These are phyloP conservation scores for Sus cebifrons DNA, from an alignment of 2,797 vertebrate species.

Conservation along the genomic window DNA sequence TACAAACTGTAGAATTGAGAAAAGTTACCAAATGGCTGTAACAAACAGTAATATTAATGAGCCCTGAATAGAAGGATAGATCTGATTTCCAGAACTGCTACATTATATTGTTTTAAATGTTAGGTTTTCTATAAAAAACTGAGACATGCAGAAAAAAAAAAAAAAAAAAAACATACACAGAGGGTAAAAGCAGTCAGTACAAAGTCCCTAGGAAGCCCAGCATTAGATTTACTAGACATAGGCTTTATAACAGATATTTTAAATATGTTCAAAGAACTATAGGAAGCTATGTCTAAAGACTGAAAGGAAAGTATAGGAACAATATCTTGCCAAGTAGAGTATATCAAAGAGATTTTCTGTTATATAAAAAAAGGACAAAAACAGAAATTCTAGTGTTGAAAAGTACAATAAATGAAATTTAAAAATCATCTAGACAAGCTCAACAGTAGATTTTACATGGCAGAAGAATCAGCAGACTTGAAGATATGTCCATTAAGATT, in stretches of 20 bases:
- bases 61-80: neutral
- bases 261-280: slow-evolving; percentile 29
- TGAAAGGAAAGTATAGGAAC: neutral
- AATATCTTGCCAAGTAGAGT: neutral
- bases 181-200: neutral
- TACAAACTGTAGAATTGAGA: neutral
- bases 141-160: neutral
- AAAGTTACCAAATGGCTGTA: neutral
- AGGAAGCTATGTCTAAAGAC: neutral
- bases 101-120: neutral
- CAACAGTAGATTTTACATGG: neutral
- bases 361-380: neutral
- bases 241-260: slow-evolving; percentile 11
- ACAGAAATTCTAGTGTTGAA: slow-evolving; percentile 39
- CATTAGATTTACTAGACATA: neutral
- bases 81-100: neutral
- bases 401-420: slow-evolving; percentile 6
- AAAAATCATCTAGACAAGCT: neutral
- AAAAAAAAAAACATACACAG: neutral
- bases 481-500: neutral
- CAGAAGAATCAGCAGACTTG: neutral
- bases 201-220: neutral
- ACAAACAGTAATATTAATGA: neutral
- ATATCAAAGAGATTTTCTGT: neutral
- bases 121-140: neutral